Percentiles rank a stretch among this genome's conserved stretches.
phyloP scores from a whole-genome alignment of 1,140 invertebrate species.

The Pomacea maculata region DNA sequence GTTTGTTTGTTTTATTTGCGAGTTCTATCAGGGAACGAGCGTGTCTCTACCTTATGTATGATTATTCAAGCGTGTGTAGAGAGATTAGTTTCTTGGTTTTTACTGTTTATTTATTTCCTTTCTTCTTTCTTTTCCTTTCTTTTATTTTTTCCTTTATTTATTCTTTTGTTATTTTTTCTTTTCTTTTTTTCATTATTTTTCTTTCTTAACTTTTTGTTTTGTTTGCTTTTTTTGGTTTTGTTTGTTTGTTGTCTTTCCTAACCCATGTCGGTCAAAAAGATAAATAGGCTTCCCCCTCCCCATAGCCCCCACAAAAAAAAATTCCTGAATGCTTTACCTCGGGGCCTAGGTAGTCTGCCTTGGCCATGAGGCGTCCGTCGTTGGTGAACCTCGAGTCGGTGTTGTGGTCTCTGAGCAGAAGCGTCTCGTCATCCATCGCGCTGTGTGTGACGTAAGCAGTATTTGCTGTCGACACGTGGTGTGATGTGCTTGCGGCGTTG shows the following conservation, averaged over 20 bases:
- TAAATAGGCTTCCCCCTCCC: background rate
- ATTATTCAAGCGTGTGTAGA: background rate
- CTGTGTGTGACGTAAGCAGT: background rate
- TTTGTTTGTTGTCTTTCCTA: background rate
- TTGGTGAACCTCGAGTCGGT: slow-evolving; percentile 1
- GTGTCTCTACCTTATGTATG: background rate
- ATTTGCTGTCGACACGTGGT: background rate
- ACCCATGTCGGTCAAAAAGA: too few relatives aligned
- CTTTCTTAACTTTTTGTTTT: background rate
- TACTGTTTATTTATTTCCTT: background rate
- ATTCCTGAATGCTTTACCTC: background rate
- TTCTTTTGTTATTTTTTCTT: background rate
- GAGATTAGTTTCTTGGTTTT: background rate
- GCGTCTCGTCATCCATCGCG: background rate
- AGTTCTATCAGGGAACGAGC: background rate
- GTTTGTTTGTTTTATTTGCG: too few relatives aligned
- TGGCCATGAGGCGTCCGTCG: slow-evolving; percentile 23
- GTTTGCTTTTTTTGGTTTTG: background rate
- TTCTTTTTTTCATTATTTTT: background rate
- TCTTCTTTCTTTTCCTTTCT: background rate
- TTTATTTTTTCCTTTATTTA: background rate
- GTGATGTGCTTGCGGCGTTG: background rate
- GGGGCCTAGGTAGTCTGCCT: slow-evolving; percentile 14
- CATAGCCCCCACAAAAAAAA: background rate
- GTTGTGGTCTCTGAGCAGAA: background rate